A percentile compares a stretch with the other conserved stretches of the same genome.
phyloP scores from a whole-genome alignment of 2,113 vertebrate genomes.

The Mobula hypostoma region DNA sequence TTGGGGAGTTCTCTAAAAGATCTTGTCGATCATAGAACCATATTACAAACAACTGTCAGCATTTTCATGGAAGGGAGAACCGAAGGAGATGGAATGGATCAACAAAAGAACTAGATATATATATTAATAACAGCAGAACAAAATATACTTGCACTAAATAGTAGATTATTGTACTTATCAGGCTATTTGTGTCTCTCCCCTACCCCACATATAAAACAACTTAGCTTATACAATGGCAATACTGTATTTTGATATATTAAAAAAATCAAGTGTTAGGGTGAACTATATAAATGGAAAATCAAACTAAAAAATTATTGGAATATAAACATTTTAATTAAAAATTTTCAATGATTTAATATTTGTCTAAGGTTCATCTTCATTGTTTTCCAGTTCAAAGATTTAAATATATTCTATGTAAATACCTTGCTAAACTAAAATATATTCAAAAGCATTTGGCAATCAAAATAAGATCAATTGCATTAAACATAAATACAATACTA shows the following conservation, averaged over 20 bases:
- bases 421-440: not conserved
- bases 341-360: not conserved
- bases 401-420: not conserved
- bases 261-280: not conserved
- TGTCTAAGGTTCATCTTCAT: not conserved
- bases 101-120: not conserved
- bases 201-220: not conserved
- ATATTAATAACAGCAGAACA: not conserved
- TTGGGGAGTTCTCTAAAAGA: not conserved
- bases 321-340: too few relatives aligned
- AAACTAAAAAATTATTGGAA: too few relatives aligned
- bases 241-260: not conserved
- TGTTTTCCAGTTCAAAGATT: slow-evolving; percentile 1
- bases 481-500: slow-evolving; percentile 33
- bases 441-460: slow-evolving; percentile 13
- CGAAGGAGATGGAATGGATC: not conserved
- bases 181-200: too few relatives aligned
- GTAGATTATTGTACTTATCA: not conserved
- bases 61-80: not conserved
- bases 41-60: not conserved
- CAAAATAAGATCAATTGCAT: not conserved
- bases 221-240: not conserved
- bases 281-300: not conserved
- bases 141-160: not conserved
- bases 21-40: not conserved